Percentiles rank a stretch among this genome's conserved stretches.
Evolutionary conservation across 1,140 invertebrate genomes (phyloP).

Genomic region (Drosophila lini): DNA sequence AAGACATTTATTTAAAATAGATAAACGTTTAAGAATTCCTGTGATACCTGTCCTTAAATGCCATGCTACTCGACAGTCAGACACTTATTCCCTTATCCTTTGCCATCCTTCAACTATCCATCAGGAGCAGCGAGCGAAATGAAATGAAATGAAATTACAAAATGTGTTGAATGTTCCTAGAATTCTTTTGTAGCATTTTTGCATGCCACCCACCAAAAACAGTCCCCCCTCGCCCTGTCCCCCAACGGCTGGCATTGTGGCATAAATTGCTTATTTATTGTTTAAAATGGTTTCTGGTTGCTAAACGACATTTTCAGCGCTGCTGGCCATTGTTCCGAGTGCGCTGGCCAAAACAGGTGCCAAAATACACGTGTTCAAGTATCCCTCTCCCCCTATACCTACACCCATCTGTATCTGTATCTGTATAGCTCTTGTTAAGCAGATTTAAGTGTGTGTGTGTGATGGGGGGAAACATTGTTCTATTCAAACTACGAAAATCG

Average conservation of each 20-base stretch:
- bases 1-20: neutral
- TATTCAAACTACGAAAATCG: slow-evolving; percentile 41
- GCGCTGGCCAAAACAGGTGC: slow-evolving; percentile 37
- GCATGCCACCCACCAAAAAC: slow-evolving; percentile 44
- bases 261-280: slow-evolving; percentile 82
- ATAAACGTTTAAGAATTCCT: neutral
- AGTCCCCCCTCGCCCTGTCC: neutral
- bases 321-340: slow-evolving; percentile 39
- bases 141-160: slow-evolving; percentile 78
- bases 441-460: slow-evolving; percentile 13
- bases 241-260: slow-evolving; percentile 27
- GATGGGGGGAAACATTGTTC: slow-evolving; percentile 21
- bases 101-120: slow-evolving; percentile 36
- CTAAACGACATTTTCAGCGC: slow-evolving; percentile 65
- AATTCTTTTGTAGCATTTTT: slow-evolving; percentile 55
- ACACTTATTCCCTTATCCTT: slow-evolving; percentile 23
- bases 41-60: neutral
- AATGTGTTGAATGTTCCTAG: slow-evolving; percentile 53
- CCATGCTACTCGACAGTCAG: neutral
- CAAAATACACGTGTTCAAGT: slow-evolving; percentile 39
- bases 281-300: slow-evolving; percentile 73
- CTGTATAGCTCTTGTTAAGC: slow-evolving; percentile 28
- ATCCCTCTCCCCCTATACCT: neutral
- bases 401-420: neutral
- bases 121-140: slow-evolving; percentile 54